Evolutionary conservation across 2,113 vertebrate genomes (phyloP), one percentile per base, ranked within the genome.

Genomic region (Pontoporia blainvillei): DNA sequence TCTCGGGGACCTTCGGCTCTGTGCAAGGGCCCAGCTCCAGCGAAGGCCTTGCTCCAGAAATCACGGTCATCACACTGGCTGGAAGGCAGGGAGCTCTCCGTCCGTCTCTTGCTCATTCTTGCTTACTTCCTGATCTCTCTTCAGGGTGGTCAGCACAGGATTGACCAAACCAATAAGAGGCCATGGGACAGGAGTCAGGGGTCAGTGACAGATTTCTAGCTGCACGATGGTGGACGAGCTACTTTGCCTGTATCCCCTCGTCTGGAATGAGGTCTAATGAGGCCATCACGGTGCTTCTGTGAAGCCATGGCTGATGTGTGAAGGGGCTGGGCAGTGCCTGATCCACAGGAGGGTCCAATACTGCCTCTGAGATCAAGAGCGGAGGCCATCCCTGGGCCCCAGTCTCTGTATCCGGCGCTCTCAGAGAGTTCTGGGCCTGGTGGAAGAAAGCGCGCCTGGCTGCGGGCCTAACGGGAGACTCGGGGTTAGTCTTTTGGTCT

Each of bases 191-290:
- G 54, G 36, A 39, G 39, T 1, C 34, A 11, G 57, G 46, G 29
- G 71, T 29, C 71, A 5, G 10, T 44, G 86, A 46, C 3, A 17
- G 25, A 73, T 64, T 46, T 78, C 75, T 12, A 86, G 27, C 7
- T 4, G 2, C 8, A 31, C 23, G 75, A 23, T n/a, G 1, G 4
- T 5, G 25, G 46, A 8, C 0, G 1, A 17, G 27, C 5, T 25
- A 4, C 44, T n/a, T 13, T 34, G n/a, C 21, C 75, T 0, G 12
- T 5, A 59, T 49, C 54, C 61, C 27, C 17, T 52, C 11, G 1
- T 44, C 54, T 52, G 73, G 41, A 41, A 39, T 20, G 69, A 49
- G 71, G 41, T 41, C 17, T 46, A 34, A 3, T 3, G 49, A 84
- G 49, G 31, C 9, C 5, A 10, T 44, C 31, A 34, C 0, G 25